Percentiles rank a stretch among this genome's conserved stretches.
Evolutionary conservation across 2,797 vertebrate genomes (phyloP).

Genomic region (Sarcoramphus papa): DNA sequence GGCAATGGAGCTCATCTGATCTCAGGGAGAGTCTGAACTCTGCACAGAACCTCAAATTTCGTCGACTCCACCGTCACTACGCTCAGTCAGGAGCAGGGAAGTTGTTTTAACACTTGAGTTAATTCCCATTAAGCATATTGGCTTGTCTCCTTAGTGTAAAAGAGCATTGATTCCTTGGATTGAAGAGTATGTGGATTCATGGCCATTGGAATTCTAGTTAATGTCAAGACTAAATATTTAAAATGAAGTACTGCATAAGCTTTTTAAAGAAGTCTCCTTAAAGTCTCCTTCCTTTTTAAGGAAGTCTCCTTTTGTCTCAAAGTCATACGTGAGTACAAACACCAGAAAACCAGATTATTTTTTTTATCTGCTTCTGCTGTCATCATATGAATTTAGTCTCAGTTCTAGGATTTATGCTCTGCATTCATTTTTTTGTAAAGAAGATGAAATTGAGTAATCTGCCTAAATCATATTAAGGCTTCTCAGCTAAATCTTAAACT

Average conservation of each 20-base stretch:
- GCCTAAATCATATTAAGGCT: not conserved
- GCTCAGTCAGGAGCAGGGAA: not conserved
- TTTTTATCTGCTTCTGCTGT: not conserved
- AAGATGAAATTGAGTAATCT: not conserved
- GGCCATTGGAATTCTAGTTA: not conserved
- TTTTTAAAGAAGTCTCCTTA: not conserved
- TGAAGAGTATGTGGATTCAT: not conserved
- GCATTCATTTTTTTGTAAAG: not conserved
- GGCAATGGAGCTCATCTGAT: accelerated
- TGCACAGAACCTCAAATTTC: not conserved
- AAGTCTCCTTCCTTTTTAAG: not conserved
- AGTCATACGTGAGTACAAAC: not conserved
- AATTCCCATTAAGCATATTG: not conserved
- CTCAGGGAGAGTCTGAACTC: not conserved
- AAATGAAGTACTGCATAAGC: not conserved
- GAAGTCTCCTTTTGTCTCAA: not conserved
- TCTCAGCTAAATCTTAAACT: not conserved
- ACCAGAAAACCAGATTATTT: not conserved
- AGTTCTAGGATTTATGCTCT: not conserved
- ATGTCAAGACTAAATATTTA: not conserved
- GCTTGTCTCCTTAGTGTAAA: not conserved
- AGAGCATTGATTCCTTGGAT: not conserved
- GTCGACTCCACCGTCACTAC: accelerated
- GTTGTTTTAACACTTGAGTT: not conserved
- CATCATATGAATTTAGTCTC: not conserved